Evolutionary conservation across 2,113 vertebrate genomes (phyloP), one percentile per base, ranked within the genome.

Genomic region (Oreocharis arfaki): DNA sequence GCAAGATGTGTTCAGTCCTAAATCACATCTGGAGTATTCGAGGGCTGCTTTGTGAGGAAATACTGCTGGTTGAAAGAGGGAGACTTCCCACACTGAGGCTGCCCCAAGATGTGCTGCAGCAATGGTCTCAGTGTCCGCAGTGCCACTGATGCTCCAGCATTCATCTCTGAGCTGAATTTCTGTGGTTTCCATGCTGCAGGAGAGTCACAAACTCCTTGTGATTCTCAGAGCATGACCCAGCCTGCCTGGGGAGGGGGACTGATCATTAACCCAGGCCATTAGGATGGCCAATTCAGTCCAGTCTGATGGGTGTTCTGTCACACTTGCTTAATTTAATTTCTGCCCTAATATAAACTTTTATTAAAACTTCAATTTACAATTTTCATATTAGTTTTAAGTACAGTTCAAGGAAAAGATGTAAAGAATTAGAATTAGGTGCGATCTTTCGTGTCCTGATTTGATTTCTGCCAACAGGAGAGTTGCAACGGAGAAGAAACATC

Each of bases 341-440:
- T 81, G 21, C 32, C 69, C 59, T 90, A 92, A 77, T 80, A 88
- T 23, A 42, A 76, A 53, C 56, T 93, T 93, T 87, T 92, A 76
- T 87, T 87, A 82, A 67, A 89, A 82, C 52, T 79, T 82, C 42
- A 27, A 39, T 79, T 89, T 80, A 30, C 20, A 50, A 18, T 83
- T 93, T 91, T 73, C 33, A 4, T 67, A 71, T 18, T 50, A 33
- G 56, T 76, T 74, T 85, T 84, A 63, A 90, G 56, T 80, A 92
- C 69, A 47, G 55, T 84, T 94, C 83, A 82, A 80, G 46, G 46
- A 78, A 82, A 76, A 57, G 53, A 89, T 46, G 70, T 69, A 69
- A 87, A 76, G 80, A 89, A 94, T 95, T 59, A 87, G 85, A 93
- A 87, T 87, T 60, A 77, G 68, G 57, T 75, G 57, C 69, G 84